Evolutionary conservation across 2,113 vertebrate species (phyloP).

Genomic region (Zootoca vivipara): DNA sequence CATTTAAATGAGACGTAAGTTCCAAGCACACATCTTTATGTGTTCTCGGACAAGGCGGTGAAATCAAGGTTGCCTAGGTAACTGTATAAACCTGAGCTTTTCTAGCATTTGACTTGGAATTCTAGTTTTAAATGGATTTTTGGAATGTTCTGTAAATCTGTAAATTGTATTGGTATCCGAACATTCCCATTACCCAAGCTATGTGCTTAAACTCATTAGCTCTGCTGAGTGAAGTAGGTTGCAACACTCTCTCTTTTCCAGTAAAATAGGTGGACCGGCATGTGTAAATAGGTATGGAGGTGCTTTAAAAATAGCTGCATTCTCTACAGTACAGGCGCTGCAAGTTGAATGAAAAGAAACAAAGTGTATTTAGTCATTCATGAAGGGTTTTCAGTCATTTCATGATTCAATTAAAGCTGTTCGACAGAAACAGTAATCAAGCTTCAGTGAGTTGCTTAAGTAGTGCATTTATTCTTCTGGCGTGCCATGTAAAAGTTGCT

Average conservation of each 20-base stretch:
- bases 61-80: constrained; percentile 27
- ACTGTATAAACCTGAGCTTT: not conserved
- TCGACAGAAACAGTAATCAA: constrained; percentile 51
- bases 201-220: constrained; percentile 15
- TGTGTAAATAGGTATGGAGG: constrained; percentile 24
- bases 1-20: not conserved
- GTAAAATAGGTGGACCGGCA: not conserved
- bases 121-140: constrained; percentile 9
- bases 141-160: not conserved
- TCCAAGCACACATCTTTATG: not conserved
- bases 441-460: constrained; percentile 40
- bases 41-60: not conserved
- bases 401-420: constrained; percentile 54
- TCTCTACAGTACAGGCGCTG: not conserved
- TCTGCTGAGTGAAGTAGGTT: not conserved
- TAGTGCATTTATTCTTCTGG: constrained; percentile 35
- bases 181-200: constrained; percentile 16
- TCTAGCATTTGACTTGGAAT: not conserved
- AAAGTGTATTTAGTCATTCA: constrained; percentile 39
- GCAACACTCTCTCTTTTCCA: not conserved
- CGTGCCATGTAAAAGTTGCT: constrained; percentile 23
- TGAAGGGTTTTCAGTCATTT: constrained; percentile 51
- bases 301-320: not conserved
- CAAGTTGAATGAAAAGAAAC: constrained; percentile 10
- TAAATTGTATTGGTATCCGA: constrained; percentile 7